Conservation (phyloP, 2,797 vertebrate genomes). For the Otolemur crassicaudatus region DNA sequence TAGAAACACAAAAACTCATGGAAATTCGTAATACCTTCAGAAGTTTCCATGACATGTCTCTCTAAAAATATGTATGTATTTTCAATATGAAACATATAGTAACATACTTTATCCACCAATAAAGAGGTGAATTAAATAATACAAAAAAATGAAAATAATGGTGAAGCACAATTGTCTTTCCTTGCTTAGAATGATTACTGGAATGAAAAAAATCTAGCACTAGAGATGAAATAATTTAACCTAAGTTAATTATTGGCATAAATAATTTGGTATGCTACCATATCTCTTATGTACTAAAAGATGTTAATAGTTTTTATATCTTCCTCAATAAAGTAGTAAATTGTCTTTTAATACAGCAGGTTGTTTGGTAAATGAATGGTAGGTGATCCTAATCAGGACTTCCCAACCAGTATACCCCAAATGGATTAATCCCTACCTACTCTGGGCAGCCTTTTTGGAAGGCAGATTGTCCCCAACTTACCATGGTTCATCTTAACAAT, state of each 20-base stretch:
- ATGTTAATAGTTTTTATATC: background rate
- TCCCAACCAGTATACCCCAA: background rate
- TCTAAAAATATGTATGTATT: slow-evolving; percentile 11
- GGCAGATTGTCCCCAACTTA: background rate
- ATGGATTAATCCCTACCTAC: background rate
- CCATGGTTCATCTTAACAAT: background rate
- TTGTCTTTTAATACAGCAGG: background rate
- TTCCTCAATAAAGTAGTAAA: background rate
- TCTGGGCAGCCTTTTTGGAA: background rate
- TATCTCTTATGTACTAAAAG: slow-evolving; percentile 10
- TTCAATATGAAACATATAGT: background rate
- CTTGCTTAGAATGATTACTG: slow-evolving; percentile 9
- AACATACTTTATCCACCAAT: background rate
- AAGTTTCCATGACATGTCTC: background rate
- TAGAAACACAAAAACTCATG: background rate
- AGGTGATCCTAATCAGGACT: background rate
- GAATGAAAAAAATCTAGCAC: slow-evolving; percentile 41
- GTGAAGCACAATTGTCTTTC: background rate
- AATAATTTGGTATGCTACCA: background rate
- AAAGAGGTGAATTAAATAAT: background rate
- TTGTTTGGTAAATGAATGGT: too few relatives aligned
- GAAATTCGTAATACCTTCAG: slow-evolving; percentile 15
- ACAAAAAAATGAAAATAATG: background rate
- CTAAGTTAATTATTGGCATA: slow-evolving; percentile 3
- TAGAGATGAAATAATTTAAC: slow-evolving; percentile 40